These are phyloP conservation scores for Lepilemur ruficaudatus DNA, from an alignment of 2,797 vertebrate genomes.

Conservation along the genomic window DNA sequence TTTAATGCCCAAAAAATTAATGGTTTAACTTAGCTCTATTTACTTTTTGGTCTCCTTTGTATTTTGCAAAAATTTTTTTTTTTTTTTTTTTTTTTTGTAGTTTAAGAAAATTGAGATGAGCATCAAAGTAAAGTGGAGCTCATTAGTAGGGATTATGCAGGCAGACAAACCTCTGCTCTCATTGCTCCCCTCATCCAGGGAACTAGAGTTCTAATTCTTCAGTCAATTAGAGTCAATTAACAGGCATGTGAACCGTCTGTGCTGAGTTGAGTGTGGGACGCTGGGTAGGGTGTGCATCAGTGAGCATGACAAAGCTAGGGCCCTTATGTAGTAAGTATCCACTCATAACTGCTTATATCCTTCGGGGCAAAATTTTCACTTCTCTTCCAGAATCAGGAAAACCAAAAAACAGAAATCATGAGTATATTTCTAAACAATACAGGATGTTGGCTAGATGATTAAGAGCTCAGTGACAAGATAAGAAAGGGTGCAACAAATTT, in stretches of 20 bases:
- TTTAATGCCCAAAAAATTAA: too few relatives aligned
- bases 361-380: not conserved
- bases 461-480: not conserved
- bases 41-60: too few relatives aligned
- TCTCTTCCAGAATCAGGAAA: constrained; percentile 20
- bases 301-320: not conserved
- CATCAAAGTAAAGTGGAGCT: constrained; percentile 17
- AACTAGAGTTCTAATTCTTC: not conserved
- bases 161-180: not conserved
- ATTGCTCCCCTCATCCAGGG: not conserved
- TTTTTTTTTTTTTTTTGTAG: not conserved
- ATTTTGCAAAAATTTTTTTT: too few relatives aligned
- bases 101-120: constrained; percentile 45
- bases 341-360: not conserved
- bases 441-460: not conserved
- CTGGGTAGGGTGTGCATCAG: not conserved
- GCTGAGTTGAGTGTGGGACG: not conserved
- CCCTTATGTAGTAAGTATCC: not conserved
- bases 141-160: constrained; percentile 36
- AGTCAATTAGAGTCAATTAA: constrained; percentile 56
- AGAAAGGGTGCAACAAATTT: not conserved
- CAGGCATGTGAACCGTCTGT: not conserved
- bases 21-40: too few relatives aligned
- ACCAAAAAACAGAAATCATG: not conserved
- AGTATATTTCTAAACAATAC: constrained; percentile 15